phyloP scores from a whole-genome alignment of 1,140 invertebrate species.

The Zaprionus gabonicus region DNA sequence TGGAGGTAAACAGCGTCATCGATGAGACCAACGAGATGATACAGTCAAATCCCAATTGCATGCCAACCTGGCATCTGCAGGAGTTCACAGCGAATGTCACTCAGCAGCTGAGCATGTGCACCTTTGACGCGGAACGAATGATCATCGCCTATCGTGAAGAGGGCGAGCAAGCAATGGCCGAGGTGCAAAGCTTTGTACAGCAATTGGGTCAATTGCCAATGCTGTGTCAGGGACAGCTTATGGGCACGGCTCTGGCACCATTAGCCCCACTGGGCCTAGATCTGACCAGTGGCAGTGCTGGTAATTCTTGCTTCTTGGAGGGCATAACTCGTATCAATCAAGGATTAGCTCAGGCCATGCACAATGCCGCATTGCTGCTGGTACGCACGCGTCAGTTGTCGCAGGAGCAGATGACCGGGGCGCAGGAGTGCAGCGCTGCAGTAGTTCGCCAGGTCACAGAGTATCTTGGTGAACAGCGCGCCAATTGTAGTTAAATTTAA shows the following conservation, averaged over 20 bases:
- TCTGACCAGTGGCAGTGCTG: conserved; percentile 16
- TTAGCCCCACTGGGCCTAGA: conserved; percentile 27
- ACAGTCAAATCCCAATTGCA: conserved; percentile 57
- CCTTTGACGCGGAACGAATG: conserved; percentile 14
- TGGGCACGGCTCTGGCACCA: conserved; percentile 28
- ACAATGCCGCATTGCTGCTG: conserved; percentile 56
- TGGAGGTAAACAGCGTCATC: conserved; percentile 54
- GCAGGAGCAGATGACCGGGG: conserved; percentile 46
- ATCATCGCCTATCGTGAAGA: conserved; percentile 38
- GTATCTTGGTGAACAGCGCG: conserved; percentile 57
- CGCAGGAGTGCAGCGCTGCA: conserved; percentile 40
- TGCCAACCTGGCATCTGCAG: conserved; percentile 59
- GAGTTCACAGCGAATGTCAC: conserved; percentile 62
- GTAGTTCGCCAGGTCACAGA: conserved; percentile 47
- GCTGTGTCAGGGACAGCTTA: conserved; percentile 30
- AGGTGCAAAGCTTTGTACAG: conserved; percentile 51
- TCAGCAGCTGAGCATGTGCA: conserved; percentile 47
- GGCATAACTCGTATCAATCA: conserved; percentile 58
- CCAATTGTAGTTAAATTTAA: conserved; percentile 40
- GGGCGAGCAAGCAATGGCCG: conserved; percentile 35
- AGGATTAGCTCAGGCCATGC: conserved; percentile 59
- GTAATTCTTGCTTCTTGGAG: conserved; percentile 57
- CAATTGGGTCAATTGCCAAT: conserved; percentile 55
- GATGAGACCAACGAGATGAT: conserved; percentile 60
- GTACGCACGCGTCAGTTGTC: conserved; percentile 49